phyloP scores from a whole-genome alignment of 30 jellyfish, hydroid and myxozoan genomes.

The Calvadosia cruxmelitensis region DNA sequence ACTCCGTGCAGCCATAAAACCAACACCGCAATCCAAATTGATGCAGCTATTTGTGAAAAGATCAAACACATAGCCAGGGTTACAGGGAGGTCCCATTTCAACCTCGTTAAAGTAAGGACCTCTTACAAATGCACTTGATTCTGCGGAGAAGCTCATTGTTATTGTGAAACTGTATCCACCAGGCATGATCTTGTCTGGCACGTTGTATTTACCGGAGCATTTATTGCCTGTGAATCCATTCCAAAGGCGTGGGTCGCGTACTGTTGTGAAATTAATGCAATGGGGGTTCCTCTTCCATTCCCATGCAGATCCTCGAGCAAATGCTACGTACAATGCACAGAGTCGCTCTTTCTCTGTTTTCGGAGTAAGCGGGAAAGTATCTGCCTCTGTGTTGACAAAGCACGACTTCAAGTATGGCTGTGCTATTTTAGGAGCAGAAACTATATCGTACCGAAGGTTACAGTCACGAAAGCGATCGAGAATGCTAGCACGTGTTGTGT shows the following conservation, averaged over 20 bases:
- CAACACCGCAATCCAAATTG: background rate
- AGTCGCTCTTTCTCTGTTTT: background rate
- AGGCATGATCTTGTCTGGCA: too few relatives aligned
- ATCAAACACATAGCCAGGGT: background rate
- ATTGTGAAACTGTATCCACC: background rate
- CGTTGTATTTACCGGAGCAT: too few relatives aligned
- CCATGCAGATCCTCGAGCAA: background rate
- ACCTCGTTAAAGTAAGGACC: background rate
- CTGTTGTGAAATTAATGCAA: background rate
- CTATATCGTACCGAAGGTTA: too few relatives aligned
- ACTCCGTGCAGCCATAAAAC: background rate
- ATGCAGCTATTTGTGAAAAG: background rate
- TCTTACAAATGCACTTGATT: background rate
- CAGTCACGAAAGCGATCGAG: too few relatives aligned
- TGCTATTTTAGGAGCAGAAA: too few relatives aligned
- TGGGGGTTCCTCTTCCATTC: background rate
- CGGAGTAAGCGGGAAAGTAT: background rate
- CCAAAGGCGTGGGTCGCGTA: background rate
- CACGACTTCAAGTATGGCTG: too few relatives aligned
- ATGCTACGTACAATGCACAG: background rate
- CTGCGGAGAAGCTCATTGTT: background rate
- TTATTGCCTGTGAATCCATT: too few relatives aligned
- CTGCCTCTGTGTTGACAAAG: too few relatives aligned
- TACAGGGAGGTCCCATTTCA: background rate
- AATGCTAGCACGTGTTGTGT: background rate